Base-by-base conservation (phyloP, 2,113 vertebrate genomes). In the Chrysochloris asiatica region DNA sequence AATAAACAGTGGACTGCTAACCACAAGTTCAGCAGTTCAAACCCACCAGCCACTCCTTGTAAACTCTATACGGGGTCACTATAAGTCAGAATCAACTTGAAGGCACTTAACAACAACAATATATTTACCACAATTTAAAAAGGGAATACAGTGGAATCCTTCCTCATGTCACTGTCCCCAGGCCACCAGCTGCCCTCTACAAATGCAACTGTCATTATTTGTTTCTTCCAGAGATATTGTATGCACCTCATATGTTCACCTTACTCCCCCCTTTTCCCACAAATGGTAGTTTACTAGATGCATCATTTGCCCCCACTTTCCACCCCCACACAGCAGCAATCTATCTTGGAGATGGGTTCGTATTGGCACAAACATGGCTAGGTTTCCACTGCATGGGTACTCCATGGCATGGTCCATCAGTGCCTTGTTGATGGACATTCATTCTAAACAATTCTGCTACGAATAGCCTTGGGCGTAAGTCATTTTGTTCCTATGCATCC, bases 401-500 rank as follows among this genome's bases (percentile, higher is more conserved):
- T 71, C 48, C 47, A 8, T 16, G 19, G 59, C 8, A 13, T 17
- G 7, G 71, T 72, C n/a, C n/a, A n/a, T n/a, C n/a, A n/a, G n/a
- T n/a, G n/a, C n/a, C n/a, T n/a, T n/a, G n/a, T n/a, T n/a, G n/a
- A n/a, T n/a, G n/a, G n/a, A n/a, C n/a, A n/a, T n/a, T n/a, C n/a
- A n/a, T 77, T 79, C 17, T 59, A 67, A 93, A 63, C 43, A 79
- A 56, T 38, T 71, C 50, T 59, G 78, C 56, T 59, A 56, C 41
- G 83, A 89, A 91, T 81, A 86, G 86, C 56, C 52, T 54, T 69
- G 45, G 28, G 43, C 33, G 43, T 33, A 77, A 77, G 79, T 78
- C 43, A 85, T 75, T 92, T 63, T 36, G 50, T 28, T 63, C 48
- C 12, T 45, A 69, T 8, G n/a, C 41, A 14, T 63, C 67, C 41